Percentiles rank a stretch among this genome's conserved stretches.
Evolutionary conservation across 2,113 vertebrate genomes (phyloP).

Genomic region (Cyanistes caeruleus): DNA sequence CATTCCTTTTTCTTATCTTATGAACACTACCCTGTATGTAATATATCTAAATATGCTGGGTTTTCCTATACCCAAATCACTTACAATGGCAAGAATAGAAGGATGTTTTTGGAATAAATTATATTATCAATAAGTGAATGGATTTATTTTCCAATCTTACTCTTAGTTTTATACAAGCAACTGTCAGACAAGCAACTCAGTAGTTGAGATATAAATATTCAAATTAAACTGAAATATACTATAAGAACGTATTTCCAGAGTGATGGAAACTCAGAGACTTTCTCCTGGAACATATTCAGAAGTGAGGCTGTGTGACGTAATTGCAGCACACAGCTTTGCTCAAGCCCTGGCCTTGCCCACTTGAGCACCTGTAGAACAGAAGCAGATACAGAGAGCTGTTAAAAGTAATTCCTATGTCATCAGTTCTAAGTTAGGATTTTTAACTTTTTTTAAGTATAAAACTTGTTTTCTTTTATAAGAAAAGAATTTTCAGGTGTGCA

Average conservation of each 20-base stretch:
- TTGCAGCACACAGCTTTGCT: background rate
- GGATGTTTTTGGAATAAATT: conserved; percentile 63
- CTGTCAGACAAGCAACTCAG: background rate
- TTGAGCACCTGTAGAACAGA: background rate
- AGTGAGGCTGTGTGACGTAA: background rate
- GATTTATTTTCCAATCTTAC: conserved; percentile 33
- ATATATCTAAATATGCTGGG: background rate
- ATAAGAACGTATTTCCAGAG: background rate
- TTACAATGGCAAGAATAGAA: background rate
- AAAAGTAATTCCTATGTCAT: background rate
- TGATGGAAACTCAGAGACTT: background rate
- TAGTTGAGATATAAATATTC: background rate
- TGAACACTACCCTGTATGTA: background rate
- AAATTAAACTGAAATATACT: background rate
- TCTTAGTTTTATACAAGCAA: background rate
- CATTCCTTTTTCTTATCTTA: background rate
- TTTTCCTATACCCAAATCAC: background rate
- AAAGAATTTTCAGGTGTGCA: background rate
- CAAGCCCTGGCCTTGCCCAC: background rate
- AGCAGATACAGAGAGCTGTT: background rate
- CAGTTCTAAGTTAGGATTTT: background rate
- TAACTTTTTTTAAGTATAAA: background rate
- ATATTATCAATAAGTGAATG: background rate
- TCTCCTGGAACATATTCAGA: background rate
- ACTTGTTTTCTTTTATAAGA: background rate